Conservation (phyloP, 2,113 vertebrate genomes). For the Castor canadensis region DNA sequence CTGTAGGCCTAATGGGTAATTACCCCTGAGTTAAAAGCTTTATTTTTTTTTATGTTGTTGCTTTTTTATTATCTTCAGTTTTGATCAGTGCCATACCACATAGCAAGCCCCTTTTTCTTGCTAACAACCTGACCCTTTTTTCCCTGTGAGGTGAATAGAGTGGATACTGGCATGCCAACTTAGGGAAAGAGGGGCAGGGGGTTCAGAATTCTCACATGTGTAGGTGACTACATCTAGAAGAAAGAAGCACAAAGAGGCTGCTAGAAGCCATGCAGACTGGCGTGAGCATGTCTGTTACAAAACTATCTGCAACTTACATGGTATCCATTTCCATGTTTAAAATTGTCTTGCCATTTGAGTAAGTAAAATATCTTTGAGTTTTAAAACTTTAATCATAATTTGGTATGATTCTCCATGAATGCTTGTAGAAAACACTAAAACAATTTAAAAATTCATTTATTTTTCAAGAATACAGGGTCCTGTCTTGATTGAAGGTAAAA, state of each 20-base stretch:
- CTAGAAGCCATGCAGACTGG: background rate
- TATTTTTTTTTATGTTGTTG: conserved; percentile 45
- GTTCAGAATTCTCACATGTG: background rate
- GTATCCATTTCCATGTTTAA: background rate
- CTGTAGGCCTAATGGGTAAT: background rate
- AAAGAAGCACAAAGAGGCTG: background rate
- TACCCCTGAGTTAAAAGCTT: conserved; percentile 27
- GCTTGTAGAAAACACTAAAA: conserved; percentile 15
- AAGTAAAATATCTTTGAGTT: conserved; percentile 31
- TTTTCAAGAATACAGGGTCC: conserved; percentile 64
- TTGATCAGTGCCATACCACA: background rate
- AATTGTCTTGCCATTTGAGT: background rate
- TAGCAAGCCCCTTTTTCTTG: background rate
- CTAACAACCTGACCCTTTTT: background rate
- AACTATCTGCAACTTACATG: background rate
- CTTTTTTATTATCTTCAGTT: background rate
- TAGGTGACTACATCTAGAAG: background rate
- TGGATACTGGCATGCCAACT: background rate
- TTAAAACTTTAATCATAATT: conserved; percentile 33
- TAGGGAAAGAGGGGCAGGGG: background rate
- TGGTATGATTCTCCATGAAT: background rate
- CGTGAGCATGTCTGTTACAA: background rate
- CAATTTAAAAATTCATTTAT: conserved; percentile 67
- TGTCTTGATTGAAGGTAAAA: conserved; percentile 49
- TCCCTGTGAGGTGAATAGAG: background rate